Evolutionary conservation across 2,113 vertebrate genomes (phyloP), one percentile per base, ranked within the genome.

Genomic region (Sorex fumeus): DNA sequence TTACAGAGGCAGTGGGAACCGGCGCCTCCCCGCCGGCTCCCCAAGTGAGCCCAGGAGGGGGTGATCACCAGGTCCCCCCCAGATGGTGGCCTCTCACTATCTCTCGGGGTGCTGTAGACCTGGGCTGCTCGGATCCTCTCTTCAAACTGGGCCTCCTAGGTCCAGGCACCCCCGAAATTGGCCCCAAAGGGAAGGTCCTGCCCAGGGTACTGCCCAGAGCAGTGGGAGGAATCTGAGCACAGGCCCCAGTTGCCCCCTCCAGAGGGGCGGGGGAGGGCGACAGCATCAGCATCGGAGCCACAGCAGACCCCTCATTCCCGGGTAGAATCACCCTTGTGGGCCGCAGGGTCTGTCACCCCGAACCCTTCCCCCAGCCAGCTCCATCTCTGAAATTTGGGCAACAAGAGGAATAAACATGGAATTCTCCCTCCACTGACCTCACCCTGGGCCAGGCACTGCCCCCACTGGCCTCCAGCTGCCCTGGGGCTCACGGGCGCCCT

Each of bases 1-100:
- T 96, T 95, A 96, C 76, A 95, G 95, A 90, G 94, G 74, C 81
- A 3, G 62, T 74, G 93, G 94, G 92, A 88, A 91, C 78, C 6
- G 57, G 83, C 64, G 47, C 86, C 85, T 93, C 71, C 67, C 34
- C 0, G 50, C 43, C 67, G 85, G 0, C 47, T 80, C 45, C 43
- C 79, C 75, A 47, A 70, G 69, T 25, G 85, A 88, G 32, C 70
- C 28, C 50, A 27, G 64, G 91, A 64, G 36, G 66, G 62, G 25
- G 25, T 6, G 64, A 32, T 80, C 77, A 75, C 71, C 32, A 36
- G 53, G 34, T 84, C 40, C 70, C 40, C 70, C 70, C 28, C 30
- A 77, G 60, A 66, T 53, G 25, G 78, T 85, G 76, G 75, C 90
- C 45, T 89, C 83, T 89, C 43, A 91, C 74, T 43, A 36, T 8